Evolutionary conservation across 2,888 invertebrate genomes (phyloP), one percentile per base, ranked within the genome.

Genomic region (Notocelia uddmanniana): DNA sequence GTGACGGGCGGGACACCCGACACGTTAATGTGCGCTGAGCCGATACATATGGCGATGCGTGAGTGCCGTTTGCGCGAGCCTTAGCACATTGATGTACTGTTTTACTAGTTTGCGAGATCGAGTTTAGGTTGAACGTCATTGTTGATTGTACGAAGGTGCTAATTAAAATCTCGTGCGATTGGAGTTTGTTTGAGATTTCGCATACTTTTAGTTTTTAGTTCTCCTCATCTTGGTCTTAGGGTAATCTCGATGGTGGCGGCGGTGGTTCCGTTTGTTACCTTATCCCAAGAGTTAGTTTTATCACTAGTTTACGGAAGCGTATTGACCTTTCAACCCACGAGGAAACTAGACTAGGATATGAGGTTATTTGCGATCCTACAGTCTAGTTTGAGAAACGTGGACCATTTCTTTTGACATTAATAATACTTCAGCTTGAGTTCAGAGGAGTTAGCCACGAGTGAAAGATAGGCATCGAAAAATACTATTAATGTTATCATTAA

Each of bases 21-120:
- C 83, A 92, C 93, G 89, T 78, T 93, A 93, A 93, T 93, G 93
- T 78, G 85, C 83, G 80, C 79, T 91, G 93, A 93, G 87, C 85
- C 86, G 93, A 91, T 91, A 91, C 93, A 92, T 80, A 92, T 92
- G 93, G 91, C 83, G 82, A 83, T 80, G 83, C 85, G 81, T 81
- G 84, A 84, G 84, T 81, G 81, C 79, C 78, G 79, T 79, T 82
- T 80, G 79, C 79, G 41, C 57, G 66, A 59, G 74, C 76, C 70
- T 73, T 66, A 55, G 76, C 72, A 69, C 21, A 62, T 76, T 77
- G 64, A 73, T 74, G 73, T 75, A 74, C 75, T 74, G 55, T 63
- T 67, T 54, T 70, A 70, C 58, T 64, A 64, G 64, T 69, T 60
- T 19, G 75, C 76, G 77, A 74, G 72, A 72, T 58, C 50, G 23